phyloP scores from a whole-genome alignment of 1,140 invertebrate genomes.

The Teleopsis dalmanni region DNA sequence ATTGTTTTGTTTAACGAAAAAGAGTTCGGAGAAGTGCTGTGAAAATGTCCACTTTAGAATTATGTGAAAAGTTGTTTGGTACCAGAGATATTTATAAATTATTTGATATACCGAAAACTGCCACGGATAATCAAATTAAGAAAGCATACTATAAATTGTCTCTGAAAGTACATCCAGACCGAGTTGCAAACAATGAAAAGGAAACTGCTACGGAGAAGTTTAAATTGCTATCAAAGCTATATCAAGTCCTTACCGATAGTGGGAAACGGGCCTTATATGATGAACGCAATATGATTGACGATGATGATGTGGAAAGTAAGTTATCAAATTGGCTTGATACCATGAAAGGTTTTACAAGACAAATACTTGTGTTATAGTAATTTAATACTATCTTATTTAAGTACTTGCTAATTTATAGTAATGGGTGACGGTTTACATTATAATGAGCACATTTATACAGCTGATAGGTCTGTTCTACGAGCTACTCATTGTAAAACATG shows the following conservation, averaged over 20 bases:
- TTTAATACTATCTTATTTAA: too few relatives aligned
- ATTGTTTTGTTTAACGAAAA: too few relatives aligned
- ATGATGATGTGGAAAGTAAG: constrained; percentile 54
- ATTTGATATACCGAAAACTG: constrained; percentile 56
- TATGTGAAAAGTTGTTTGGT: constrained; percentile 67
- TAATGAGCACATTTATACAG: too few relatives aligned
- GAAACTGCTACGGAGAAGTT: constrained; percentile 84
- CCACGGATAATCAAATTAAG: constrained; percentile 71
- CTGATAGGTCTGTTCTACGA: too few relatives aligned
- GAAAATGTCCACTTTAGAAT: constrained; percentile 51
- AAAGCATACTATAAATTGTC: constrained; percentile 91
- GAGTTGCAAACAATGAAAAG: constrained; percentile 72
- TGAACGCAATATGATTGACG: constrained; percentile 75
- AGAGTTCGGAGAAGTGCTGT: too few relatives aligned
- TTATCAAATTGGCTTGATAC: constrained; percentile 73
- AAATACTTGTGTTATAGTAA: too few relatives aligned
- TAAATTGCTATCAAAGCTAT: constrained; percentile 81
- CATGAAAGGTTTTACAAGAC: too few relatives aligned
- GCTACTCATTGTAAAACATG: too few relatives aligned
- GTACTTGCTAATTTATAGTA: too few relatives aligned
- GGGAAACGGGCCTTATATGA: constrained; percentile 81
- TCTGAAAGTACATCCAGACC: constrained; percentile 84
- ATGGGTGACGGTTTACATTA: too few relatives aligned
- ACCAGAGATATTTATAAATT: constrained; percentile 69
- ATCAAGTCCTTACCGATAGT: constrained; percentile 76